Conservation (phyloP, 1,140 invertebrate species). For the Agrilus planipennis region DNA sequence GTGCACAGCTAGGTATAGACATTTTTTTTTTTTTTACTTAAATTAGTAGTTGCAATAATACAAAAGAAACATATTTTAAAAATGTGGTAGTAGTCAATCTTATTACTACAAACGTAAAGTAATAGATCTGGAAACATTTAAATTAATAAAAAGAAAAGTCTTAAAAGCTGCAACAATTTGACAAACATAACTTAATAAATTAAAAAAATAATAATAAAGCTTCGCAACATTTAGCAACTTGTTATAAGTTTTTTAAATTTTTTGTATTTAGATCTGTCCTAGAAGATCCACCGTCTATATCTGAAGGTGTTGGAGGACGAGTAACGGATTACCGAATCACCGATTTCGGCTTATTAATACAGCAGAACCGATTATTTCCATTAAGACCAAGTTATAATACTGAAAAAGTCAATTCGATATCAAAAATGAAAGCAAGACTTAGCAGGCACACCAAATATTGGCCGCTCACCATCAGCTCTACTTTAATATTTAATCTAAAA, state of each 20-base stretch:
- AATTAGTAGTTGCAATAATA: too few relatives aligned
- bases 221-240: too few relatives aligned
- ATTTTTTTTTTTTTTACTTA: too few relatives aligned
- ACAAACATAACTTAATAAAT: too few relatives aligned
- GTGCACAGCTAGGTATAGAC: conserved; percentile 52
- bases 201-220: too few relatives aligned
- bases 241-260: not conserved
- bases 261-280: conserved; percentile 51
- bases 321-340: conserved; percentile 84
- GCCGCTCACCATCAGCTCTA: conserved; percentile 84
- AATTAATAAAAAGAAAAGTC: too few relatives aligned
- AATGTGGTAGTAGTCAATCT: too few relatives aligned
- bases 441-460: conserved; percentile 78
- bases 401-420: conserved; percentile 35
- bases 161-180: too few relatives aligned
- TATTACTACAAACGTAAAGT: too few relatives aligned
- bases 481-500: conserved; percentile 79
- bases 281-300: conserved; percentile 91
- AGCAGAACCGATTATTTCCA: conserved; percentile 69
- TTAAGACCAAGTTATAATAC: conserved; percentile 37
- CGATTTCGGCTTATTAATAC: conserved; percentile 82
- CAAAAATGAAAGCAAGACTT: conserved; percentile 54
- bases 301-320: conserved; percentile 82
- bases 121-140: too few relatives aligned
- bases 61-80: too few relatives aligned